Base-by-base conservation (phyloP, 1,140 invertebrate species). In the Zaprionus capensis region DNA sequence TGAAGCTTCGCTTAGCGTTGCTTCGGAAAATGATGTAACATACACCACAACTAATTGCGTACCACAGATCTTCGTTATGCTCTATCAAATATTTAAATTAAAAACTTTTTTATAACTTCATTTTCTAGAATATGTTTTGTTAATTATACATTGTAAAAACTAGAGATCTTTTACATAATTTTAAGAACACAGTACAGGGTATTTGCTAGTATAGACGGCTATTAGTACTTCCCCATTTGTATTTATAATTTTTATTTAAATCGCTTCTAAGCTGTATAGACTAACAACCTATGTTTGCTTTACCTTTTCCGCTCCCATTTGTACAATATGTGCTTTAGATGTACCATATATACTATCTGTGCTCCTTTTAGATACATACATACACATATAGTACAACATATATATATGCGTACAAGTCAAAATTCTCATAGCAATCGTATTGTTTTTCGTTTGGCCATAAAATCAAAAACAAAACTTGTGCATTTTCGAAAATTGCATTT, bases 401-500 rank as follows among this genome's bases (percentile, higher is more conserved):
- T 7, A 31, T 9, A 28, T 57, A 12, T 57, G 36, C 6, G 55
- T 55, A 41, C 34, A 62, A 62, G 49, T 53, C 57, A 41, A 49
- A 70, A 44, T 66, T 66, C 24, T 65, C 58, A 15, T 51, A 15
- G 34, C 1, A 41, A 46, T 41, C 17, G 17, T 34, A 31, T 53
- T 57, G 72, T 73, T 69, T 59, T n/a, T 64, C 5, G 24, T 22
- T 55, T 31, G 59, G 51, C n/a, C 11, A 53, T 56, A 17, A 76
- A 82, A 84, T 84, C 82, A 74, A 86, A 82, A 76, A 70, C 71
- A 76, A 81, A 86, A 82, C 82, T 85, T 81, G 53, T 76, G 79
- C 81, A 82, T 82, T 87, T 87, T 80, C 77, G 67, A 87, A 87
- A 87, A 87, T 90, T 90, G 81, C 85, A 85, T 85, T 87, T 85